phyloP scores from a whole-genome alignment of 2,797 vertebrate species.

The Silurus lanzhouensis region DNA sequence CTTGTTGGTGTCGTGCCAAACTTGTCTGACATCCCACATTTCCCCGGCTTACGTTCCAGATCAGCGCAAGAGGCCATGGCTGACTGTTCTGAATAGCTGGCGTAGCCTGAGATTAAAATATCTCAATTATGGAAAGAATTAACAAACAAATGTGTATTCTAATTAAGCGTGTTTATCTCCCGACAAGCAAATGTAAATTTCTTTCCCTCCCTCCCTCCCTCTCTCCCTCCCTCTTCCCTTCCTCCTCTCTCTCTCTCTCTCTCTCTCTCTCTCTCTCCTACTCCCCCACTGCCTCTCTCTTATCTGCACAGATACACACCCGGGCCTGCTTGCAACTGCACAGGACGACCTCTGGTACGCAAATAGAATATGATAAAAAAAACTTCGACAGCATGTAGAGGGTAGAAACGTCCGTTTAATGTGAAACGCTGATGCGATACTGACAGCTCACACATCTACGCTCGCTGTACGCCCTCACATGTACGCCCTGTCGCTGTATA shows the following conservation, averaged over 20 bases:
- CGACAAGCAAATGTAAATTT: constrained; percentile 55
- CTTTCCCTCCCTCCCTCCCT: constrained; percentile 13
- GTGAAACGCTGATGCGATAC: neutral
- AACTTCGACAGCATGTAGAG: constrained; percentile 10
- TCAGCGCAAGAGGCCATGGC: constrained; percentile 39
- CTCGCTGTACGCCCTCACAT: neutral
- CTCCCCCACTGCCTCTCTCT: constrained; percentile 46
- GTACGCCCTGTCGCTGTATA: neutral
- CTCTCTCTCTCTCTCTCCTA: constrained; percentile 29
- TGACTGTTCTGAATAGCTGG: constrained; percentile 54
- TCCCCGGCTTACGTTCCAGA: constrained; percentile 45
- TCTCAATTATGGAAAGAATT: constrained; percentile 61
- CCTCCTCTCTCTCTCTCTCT: constrained; percentile 42
- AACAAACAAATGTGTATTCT: constrained; percentile 58
- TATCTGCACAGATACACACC: constrained; percentile 59
- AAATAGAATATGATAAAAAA: constrained; percentile 22
- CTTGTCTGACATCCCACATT: constrained; percentile 32
- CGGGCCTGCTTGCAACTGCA: constrained; percentile 41
- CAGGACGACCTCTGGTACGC: constrained; percentile 47
- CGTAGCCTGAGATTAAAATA: constrained; percentile 57
- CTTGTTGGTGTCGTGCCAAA: constrained; percentile 44
- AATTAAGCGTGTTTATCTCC: constrained; percentile 64
- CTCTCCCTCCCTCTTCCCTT: constrained; percentile 4
- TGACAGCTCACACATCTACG: neutral
- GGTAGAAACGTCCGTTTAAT: neutral